Evolutionary conservation across 2,113 vertebrate species (phyloP), one percentile per base, ranked within the genome.

Genomic region (Pteropus alecto): DNA sequence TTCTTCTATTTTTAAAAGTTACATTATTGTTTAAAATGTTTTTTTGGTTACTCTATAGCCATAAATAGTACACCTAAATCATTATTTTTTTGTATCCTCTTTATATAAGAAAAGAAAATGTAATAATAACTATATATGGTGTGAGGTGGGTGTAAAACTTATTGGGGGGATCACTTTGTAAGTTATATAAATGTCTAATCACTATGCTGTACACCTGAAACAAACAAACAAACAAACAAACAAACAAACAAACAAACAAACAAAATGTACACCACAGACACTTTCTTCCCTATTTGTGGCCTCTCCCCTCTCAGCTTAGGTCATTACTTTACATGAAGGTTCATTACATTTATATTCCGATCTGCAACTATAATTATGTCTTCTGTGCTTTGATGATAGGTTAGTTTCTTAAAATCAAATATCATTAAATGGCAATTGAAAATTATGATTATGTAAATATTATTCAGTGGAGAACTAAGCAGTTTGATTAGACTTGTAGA

Each of bases 371-470:
- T 96, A 92, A 97, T 97, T 93, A 96, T 81, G 81, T 84, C 96
- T 97, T 95, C 96, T 95, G 65, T 93, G 77, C 93, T 95, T 96
- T 90, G 91, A 96, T 24, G 90, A 94, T 93, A 87, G 90, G 76
- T 93, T 97, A 61, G 93, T 94, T 96, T 95, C 85, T 88, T 97
- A 97, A 96, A 97, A 94, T 96, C 19, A 28, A 97, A 96, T 82
- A 78, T 61, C 95, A 97, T 95, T 96, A 97, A 95, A 77, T 96
- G 71, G 95, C 94, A 97, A 94, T 96, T 87, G 81, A 73, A 96
- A 98, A 97, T 91, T 81, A 93, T 97, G 93, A 97, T 97, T 98
- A 97, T 97, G 96, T 97, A 97, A 97, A 97, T 96, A 97, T 94
- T 93, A 97, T 96, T 97, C 95, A 97, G 87, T 67, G 46, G 73